Percentiles rank a stretch among this genome's conserved stretches.
These are phyloP conservation scores for Gastracanthus pulcherrimus DNA, from an alignment of 2,888 invertebrate species.

Conservation along the genomic window DNA sequence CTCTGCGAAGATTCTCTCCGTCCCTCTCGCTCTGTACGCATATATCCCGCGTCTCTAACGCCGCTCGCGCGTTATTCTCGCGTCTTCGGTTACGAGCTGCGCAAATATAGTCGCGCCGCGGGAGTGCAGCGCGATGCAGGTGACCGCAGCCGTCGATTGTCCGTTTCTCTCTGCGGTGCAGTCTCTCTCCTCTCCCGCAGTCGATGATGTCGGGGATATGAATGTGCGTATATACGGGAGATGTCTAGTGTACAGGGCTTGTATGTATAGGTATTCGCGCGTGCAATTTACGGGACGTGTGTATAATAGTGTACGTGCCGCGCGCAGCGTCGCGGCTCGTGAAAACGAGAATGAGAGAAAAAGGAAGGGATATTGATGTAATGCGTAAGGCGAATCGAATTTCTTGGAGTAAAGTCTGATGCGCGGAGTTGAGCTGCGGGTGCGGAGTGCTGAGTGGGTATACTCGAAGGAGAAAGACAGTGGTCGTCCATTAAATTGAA, in stretches of 20 bases:
- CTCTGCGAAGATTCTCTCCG: background rate
- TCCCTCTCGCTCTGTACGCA: too few relatives aligned
- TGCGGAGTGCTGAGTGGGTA: background rate
- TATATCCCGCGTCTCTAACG: background rate
- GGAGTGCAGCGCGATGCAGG: conserved; percentile 36
- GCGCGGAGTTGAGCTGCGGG: background rate
- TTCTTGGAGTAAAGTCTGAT: conserved; percentile 1
- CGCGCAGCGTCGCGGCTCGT: background rate
- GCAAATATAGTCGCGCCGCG: conserved; percentile 37
- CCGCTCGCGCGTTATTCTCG: background rate
- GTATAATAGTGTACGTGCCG: too few relatives aligned
- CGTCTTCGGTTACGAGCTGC: conserved; percentile 39
- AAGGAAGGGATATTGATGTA: too few relatives aligned
- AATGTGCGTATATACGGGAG: background rate
- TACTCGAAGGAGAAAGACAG: too few relatives aligned
- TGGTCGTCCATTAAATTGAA: background rate
- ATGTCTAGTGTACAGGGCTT: too few relatives aligned
- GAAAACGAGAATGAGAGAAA: background rate
- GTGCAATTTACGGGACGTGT: background rate
- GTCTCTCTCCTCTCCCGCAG: background rate
- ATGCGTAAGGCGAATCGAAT: conserved; percentile 36
- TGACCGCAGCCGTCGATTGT: conserved; percentile 43
- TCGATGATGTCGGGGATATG: background rate
- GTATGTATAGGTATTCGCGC: too few relatives aligned
- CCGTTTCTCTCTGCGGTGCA: background rate